Conservation (phyloP, 2,888 invertebrate genomes). For the Pristionchus maxplancki region DNA sequence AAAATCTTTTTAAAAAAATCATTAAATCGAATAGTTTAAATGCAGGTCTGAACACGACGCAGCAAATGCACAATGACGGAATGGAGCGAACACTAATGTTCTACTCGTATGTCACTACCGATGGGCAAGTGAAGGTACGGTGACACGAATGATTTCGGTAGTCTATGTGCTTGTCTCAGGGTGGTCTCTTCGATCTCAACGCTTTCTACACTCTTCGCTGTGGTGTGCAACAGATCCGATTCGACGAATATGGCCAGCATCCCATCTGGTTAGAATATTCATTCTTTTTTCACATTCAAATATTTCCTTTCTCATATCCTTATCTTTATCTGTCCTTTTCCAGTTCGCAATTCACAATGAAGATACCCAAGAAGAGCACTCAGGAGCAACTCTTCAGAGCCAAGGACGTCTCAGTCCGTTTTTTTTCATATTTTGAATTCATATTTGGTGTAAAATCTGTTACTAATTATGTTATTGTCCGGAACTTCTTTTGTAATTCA, state of each 20-base stretch:
- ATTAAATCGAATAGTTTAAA: too few species aligned
- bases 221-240: background rate
- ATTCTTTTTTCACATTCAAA: background rate
- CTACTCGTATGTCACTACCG: conserved; percentile 14
- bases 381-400: background rate
- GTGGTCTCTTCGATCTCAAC: conserved; percentile 49
- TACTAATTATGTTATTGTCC: too few species aligned
- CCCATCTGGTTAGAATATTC: conserved; percentile 34
- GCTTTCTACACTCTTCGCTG: background rate
- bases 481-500: too few species aligned
- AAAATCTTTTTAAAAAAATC: too few species aligned
- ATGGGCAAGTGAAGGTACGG: conserved; percentile 19
- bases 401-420: background rate
- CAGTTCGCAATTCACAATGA: conserved; percentile 17
- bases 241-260: conserved; percentile 35
- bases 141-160: background rate
- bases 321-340: background rate
- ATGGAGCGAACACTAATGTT: conserved; percentile 43
- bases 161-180: conserved; percentile 12
- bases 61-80: background rate
- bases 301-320: too few species aligned
- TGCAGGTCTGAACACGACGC: conserved; percentile 39
- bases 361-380: background rate
- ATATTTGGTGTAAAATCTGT: too few species aligned
- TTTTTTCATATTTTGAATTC: too few species aligned